phyloP scores from a whole-genome alignment of 2,113 vertebrate species.

The Lichenostomus cassidix region DNA sequence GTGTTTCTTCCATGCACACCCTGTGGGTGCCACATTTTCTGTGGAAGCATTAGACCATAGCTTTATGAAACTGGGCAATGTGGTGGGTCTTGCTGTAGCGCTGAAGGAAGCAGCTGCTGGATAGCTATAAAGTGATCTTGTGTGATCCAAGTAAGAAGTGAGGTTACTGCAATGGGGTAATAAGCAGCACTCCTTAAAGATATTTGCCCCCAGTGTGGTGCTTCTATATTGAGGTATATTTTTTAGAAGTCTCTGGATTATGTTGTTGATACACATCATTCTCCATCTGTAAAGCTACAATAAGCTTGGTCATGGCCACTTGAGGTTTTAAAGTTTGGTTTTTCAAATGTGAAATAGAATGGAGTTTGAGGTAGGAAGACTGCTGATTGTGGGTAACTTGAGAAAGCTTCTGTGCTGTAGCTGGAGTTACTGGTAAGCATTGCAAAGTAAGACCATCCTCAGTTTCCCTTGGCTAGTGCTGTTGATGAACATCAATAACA shows the following conservation, averaged over 20 bases:
- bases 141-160: not conserved
- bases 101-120: not conserved
- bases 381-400: not conserved
- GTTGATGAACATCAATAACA: not conserved
- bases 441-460: not conserved
- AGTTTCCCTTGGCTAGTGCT: not conserved
- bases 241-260: not conserved
- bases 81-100: not conserved
- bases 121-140: not conserved
- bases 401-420: not conserved
- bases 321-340: not conserved
- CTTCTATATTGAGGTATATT: not conserved
- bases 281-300: not conserved
- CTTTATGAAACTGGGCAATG: not conserved
- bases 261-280: not conserved
- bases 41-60: not conserved
- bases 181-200: not conserved
- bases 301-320: not conserved
- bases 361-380: not conserved
- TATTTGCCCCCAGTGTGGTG: not conserved
- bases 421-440: not conserved
- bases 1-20: not conserved
- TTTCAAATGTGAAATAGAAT: not conserved
- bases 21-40: not conserved
- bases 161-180: not conserved